Evolutionary conservation across 2,797 vertebrate species (phyloP).

Genomic region (Leptodactylus fallax): DNA sequence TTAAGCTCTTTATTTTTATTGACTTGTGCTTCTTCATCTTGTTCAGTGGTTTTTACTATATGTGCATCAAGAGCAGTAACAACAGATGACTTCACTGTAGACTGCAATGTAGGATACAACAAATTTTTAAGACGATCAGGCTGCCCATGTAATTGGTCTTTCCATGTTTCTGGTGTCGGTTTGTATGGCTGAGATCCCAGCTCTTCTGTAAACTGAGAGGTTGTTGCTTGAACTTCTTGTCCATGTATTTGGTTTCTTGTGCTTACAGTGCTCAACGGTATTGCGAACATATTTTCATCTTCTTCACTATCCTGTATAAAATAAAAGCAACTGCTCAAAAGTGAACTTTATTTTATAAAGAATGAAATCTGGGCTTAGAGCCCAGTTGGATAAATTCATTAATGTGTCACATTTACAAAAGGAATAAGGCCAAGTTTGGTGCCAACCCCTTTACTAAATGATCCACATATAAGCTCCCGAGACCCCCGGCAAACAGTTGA

Average conservation of each 20-base stretch:
- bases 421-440: too few species aligned
- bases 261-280: slow-evolving; percentile 71
- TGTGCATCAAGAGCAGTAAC: slow-evolving; percentile 66
- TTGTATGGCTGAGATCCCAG: slow-evolving; percentile 66
- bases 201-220: slow-evolving; percentile 72
- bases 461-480: background rate
- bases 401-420: background rate
- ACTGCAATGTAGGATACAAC: slow-evolving; percentile 70
- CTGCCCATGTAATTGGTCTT: slow-evolving; percentile 69
- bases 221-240: slow-evolving; percentile 74
- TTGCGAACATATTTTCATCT: slow-evolving; percentile 67
- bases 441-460: background rate
- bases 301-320: slow-evolving; percentile 57
- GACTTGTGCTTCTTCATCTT: slow-evolving; percentile 55
- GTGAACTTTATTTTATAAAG: background rate
- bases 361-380: background rate
- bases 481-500: too few species aligned
- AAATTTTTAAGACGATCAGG: slow-evolving; percentile 69
- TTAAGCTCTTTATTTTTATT: slow-evolving; percentile 65
- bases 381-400: background rate
- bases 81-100: slow-evolving; percentile 69
- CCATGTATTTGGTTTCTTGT: slow-evolving; percentile 72
- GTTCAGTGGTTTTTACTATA: slow-evolving; percentile 69
- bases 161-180: slow-evolving; percentile 69
- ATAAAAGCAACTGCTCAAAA: slow-evolving; percentile 13